These are phyloP conservation scores for Rhinogobio ventralis DNA, from an alignment of 2,797 vertebrate species.

Conservation along the genomic window DNA sequence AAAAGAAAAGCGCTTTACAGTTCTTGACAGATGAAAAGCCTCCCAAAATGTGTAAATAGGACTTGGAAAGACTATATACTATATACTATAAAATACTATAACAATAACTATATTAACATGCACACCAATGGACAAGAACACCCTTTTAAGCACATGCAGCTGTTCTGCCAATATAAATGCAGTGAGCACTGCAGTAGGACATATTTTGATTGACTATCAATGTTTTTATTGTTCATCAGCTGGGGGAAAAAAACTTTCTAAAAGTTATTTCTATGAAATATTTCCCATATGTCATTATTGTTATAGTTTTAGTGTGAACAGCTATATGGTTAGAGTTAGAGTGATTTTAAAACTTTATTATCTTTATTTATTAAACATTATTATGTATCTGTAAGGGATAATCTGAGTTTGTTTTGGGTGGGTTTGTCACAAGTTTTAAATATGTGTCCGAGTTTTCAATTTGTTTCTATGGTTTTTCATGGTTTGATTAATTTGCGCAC, in stretches of 20 bases:
- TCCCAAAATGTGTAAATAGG: background rate
- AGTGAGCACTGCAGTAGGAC: background rate
- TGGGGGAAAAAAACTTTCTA: background rate
- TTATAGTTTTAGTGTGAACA: background rate
- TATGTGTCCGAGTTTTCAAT: background rate
- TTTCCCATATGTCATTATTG: too few species aligned
- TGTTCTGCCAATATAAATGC: background rate
- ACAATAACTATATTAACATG: background rate
- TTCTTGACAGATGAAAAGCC: background rate
- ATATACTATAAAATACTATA: too few species aligned
- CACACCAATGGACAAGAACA: too few species aligned
- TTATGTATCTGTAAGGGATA: background rate
- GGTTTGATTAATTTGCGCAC: background rate
- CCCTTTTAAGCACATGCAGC: background rate
- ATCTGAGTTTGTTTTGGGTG: background rate
- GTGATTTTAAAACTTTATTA: too few species aligned
- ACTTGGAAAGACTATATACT: background rate
- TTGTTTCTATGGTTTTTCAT: background rate
- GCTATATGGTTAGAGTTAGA: background rate
- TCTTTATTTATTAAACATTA: too few species aligned
- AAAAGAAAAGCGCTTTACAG: slow-evolving; percentile 29
- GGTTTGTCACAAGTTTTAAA: background rate
- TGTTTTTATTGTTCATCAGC: background rate
- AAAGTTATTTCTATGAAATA: background rate
- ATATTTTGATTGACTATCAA: background rate